phyloP scores from a whole-genome alignment of 2,888 invertebrate genomes.

The Busseola fusca region DNA sequence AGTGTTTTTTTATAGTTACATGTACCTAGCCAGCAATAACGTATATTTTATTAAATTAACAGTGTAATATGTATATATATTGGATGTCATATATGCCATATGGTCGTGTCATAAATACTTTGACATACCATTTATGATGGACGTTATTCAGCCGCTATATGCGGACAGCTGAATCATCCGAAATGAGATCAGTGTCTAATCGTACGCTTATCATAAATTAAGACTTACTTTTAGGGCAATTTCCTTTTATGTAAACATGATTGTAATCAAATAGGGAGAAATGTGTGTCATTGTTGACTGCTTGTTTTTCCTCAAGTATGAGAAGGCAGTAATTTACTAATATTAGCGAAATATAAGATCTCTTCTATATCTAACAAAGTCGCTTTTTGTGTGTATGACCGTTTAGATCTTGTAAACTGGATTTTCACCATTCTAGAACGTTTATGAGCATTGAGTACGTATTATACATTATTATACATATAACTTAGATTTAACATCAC shows the following conservation, averaged over 20 bases:
- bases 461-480: too few relatives aligned
- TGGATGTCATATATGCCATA: conserved; percentile 40
- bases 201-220: conserved; percentile 54
- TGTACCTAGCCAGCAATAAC: neutral
- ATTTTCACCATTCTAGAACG: neutral
- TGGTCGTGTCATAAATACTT: conserved; percentile 60
- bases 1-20: conserved; percentile 37
- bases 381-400: neutral
- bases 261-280: conserved; percentile 38
- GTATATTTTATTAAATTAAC: conserved; percentile 25
- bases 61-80: conserved; percentile 1
- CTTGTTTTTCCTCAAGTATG: conserved; percentile 12
- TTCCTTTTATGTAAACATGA: conserved; percentile 42
- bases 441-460: too few relatives aligned
- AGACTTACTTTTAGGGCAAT: conserved; percentile 53
- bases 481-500: too few relatives aligned
- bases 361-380: too few relatives aligned
- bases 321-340: neutral
- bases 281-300: conserved; percentile 37
- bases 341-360: neutral
- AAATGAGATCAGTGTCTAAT: conserved; percentile 77
- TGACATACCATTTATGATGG: conserved; percentile 64
- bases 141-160: conserved; percentile 67
- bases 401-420: neutral
- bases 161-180: conserved; percentile 76